Percentiles rank a stretch among this genome's conserved stretches.
phyloP scores from a whole-genome alignment of 2,888 invertebrate species.

The Amphipyra berbera region DNA sequence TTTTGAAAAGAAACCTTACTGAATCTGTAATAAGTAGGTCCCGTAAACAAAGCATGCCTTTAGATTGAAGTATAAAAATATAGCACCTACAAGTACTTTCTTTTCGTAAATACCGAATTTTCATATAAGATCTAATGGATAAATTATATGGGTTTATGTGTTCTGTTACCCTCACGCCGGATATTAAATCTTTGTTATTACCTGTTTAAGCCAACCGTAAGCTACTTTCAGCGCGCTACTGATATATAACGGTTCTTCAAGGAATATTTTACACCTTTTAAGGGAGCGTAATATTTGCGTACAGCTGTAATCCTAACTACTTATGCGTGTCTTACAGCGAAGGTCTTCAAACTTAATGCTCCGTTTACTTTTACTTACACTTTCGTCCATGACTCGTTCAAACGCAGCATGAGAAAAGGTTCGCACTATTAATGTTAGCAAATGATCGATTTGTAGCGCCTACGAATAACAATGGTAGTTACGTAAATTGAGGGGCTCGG shows the following conservation, averaged over 20 bases:
- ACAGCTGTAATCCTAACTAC: slow-evolving; percentile 4
- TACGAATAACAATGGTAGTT: no score
- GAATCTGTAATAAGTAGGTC: no score
- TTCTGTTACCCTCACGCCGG: slow-evolving; percentile 41
- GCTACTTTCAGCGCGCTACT: slow-evolving; percentile 34
- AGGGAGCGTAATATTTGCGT: slow-evolving; percentile 20
- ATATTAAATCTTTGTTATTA: slow-evolving; percentile 57
- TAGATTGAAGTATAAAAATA: slow-evolving; percentile 4
- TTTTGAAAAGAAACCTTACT: no score
- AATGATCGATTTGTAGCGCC: no score
- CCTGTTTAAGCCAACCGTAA: slow-evolving; percentile 44
- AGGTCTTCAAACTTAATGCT: slow-evolving; percentile 8
- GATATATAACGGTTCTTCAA: slow-evolving; percentile 40
- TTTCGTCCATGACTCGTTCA: background rate
- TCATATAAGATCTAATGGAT: slow-evolving; percentile 19
- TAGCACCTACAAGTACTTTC: slow-evolving; percentile 2
- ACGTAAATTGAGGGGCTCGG: no score
- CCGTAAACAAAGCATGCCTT: background rate
- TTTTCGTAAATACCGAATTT: slow-evolving; percentile 9
- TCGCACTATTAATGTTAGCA: no score
- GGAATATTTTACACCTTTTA: slow-evolving; percentile 31
- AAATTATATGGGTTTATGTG: slow-evolving; percentile 24
- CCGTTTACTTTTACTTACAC: background rate
- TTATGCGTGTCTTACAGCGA: slow-evolving; percentile 5
- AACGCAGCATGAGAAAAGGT: no score